Evolutionary conservation across 2,888 invertebrate species (phyloP), one percentile per base, ranked within the genome.

Genomic region (Archips crataeganus): DNA sequence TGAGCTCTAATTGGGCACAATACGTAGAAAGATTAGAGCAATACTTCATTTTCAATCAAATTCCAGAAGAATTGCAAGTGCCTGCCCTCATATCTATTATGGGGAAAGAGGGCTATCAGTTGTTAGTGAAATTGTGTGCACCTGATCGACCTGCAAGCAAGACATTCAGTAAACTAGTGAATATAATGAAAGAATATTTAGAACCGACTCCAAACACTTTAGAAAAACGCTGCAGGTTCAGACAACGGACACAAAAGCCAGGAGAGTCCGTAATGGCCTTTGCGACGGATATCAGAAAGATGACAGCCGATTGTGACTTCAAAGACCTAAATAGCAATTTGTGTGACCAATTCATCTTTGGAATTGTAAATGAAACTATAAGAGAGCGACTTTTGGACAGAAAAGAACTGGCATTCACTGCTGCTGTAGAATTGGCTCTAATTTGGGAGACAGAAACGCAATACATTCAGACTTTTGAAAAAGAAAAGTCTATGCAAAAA

Each of bases 261-360:
- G 42, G 34, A 36, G 73, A 73, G 49, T 42, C 73, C 8, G 42
- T 69, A 13, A 73, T 73, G 73, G 42, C 59, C 42, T 73, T 59
- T 13, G 73, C 73, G 6, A 15, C 15, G 11, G 59, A 59, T 57
- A 63, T 73, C 10, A 73, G 73, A 34, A 73, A 42, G 32, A 15
- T 64, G 49, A 64, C 63, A 34, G n/a, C 39, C 1, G 6, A 69
- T 32, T 69, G 73, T 64, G 42, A 73, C 11, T 69, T 47, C 34
- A 32, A 63, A 9, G 73, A 69, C n/a, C 4, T 69, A 13, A 68
- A 73, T 51, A 6, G 39, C 47, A 34, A 39, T 59, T 47, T 73
- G 11, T 36, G 68, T 59, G 73, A 73, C 42, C 73, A 73, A 39
- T 73, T 73, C 23, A 42, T 73, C 15, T 73, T 63, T 34, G 73